Evolutionary conservation across 1,140 invertebrate genomes (phyloP), one percentile per base, ranked within the genome.

Genomic region (Ephestia elutella): DNA sequence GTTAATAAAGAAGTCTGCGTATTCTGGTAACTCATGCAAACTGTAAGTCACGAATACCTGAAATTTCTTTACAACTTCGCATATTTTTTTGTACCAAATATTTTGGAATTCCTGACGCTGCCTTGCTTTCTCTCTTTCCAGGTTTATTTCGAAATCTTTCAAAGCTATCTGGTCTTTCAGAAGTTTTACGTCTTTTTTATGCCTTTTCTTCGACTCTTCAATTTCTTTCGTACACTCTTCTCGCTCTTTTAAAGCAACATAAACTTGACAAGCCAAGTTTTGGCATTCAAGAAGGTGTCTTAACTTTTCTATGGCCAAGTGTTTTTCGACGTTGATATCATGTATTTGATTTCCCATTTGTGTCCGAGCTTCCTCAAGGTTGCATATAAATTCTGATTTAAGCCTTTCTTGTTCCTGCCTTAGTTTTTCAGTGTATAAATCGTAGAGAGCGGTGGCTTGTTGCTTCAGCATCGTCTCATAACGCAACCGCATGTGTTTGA

Each of bases 1-100:
- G 19, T 87, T 81, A 17, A 86, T 66, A 62, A 87, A 86, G 58
- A 85, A 86, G 0, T 86, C 85, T 2, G 80, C 79, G 19, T 86
- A 71, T 44, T 86, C 79, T 9, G 85, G 85, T 21, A 87, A 49
- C 18, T 63, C 58, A n/a, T 78, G 72, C 11, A 87, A 63, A 57
- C 75, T 80, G 66, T 78, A 86, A 15, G 61, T 57, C n/a, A 82
- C 76, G 55, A 87, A 87, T 17, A 73, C 59, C 66, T 87, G 85
- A 63, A 87, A 82, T 32, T 73, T 75, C 60, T 84, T 86, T 9
- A 87, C 70, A 28, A 85, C 73, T 54, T 78, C 70, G 44, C 80
- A 81, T 30, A 87, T 63, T 72, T 87, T 87, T 30, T 77, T 81
- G 59, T 71, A 54, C 85, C 85, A 87, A 30, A 78, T 60, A n/a